Base-by-base conservation (phyloP, 1,140 invertebrate genomes). In the Brachionus rubens region DNA sequence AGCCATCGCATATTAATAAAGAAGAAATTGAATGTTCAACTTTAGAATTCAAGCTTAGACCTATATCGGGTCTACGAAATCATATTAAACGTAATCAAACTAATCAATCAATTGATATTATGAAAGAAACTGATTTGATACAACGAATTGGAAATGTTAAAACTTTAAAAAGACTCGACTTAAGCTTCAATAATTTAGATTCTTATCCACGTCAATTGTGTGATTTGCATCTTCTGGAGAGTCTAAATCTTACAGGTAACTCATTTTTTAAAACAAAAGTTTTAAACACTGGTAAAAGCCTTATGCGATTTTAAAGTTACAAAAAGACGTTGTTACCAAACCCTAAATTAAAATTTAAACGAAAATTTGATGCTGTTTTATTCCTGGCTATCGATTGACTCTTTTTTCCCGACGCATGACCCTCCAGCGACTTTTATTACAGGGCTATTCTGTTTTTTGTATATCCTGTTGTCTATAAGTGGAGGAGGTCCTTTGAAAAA, bases 121-220 rank as follows among this genome's bases (percentile, higher is more conserved):
- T 40, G 7, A 72, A 50, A 72, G 46, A 72, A 10, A 54, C 68
- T 16, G 68, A 72, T 30, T 40, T 72, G 6, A 40, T 72, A 3
- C 46, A 72, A 48, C 21, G 46, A 28, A 72, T 72, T 41, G 68
- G 68, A 16, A 72, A 43, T 30, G 36, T 72, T 7, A 72, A 54
- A 50, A 72, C 68, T 46, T 24, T 72, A 10, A 72, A 72, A 72
- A 30, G 68, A 72, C 46, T 72, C 9, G 68, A 72, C 48, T 36
- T 72, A 5, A 72, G 68, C 12, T 54, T 33, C 48, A 72, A 72
- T 21, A 54, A 54, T 33, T 41, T 72, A 30, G 46, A 54, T 36
- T 26, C 9, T 47, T 72, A 72, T 48, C 68, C 68, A 5, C n/a
- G 36, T 7, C 46, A 50, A 21, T 48, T 72, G 46, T 72, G 68